These are phyloP conservation scores for Schizopygopsis malacanthus DNA, from an alignment of 2,797 vertebrate genomes.

Conservation along the genomic window DNA sequence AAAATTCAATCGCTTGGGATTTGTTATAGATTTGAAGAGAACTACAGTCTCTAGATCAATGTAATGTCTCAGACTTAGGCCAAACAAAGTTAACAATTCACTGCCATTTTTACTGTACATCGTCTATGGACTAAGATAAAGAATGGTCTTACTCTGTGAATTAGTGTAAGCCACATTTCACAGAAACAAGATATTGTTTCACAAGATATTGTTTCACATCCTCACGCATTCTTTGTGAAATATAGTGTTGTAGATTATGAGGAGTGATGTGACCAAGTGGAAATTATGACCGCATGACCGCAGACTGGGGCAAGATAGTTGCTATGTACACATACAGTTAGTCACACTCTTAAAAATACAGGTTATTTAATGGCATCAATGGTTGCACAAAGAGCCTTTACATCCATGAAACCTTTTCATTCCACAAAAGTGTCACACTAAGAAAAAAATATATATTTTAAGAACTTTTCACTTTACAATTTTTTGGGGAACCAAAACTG, in stretches of 20 bases:
- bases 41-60: neutral
- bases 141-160: neutral
- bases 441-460: neutral
- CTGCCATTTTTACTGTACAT: neutral
- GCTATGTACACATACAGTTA: neutral
- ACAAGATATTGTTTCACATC: neutral
- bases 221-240: neutral
- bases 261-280: too few species aligned
- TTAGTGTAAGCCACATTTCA: neutral
- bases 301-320: slow-evolving; percentile 29
- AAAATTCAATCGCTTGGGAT: neutral
- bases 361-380: too few species aligned
- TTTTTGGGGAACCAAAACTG: neutral
- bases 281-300: neutral
- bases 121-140: too few species aligned
- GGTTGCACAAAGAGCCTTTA: neutral
- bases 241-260: neutral
- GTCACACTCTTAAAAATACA: too few species aligned
- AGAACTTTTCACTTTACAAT: neutral
- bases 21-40: neutral
- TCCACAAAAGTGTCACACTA: neutral
- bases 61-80: neutral
- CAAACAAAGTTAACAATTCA: neutral
- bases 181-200: neutral
- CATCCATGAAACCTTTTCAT: neutral